phyloP scores from a whole-genome alignment of 2,888 invertebrate genomes.

The Caenorhabditis imperialis region DNA sequence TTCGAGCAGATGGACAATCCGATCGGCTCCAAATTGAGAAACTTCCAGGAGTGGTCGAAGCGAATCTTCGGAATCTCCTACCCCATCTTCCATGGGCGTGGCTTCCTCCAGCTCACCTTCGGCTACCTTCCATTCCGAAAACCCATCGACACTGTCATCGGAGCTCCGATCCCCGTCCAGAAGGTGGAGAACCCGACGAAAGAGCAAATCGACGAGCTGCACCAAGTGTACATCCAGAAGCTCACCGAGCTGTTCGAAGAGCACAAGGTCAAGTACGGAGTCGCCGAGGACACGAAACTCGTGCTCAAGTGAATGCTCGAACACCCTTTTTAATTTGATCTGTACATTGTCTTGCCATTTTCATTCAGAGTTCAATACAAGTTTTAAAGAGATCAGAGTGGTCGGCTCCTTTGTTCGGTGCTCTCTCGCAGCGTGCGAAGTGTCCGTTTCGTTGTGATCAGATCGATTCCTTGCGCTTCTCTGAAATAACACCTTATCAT shows the following conservation, averaged over 20 bases:
- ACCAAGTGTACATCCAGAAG: constrained; percentile 84
- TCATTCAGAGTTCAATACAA: background rate
- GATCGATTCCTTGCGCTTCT: constrained; percentile 55
- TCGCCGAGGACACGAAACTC: constrained; percentile 14
- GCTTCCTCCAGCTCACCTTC: constrained; percentile 89
- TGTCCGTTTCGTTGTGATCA: constrained; percentile 46
- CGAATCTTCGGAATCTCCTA: constrained; percentile 78
- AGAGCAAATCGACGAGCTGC: constrained; percentile 86
- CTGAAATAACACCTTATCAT: constrained; percentile 15
- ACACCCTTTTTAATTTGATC: background rate
- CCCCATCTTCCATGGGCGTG: constrained; percentile 82
- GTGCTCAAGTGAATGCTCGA: constrained; percentile 6
- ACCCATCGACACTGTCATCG: constrained; percentile 90
- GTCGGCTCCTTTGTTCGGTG: constrained; percentile 26
- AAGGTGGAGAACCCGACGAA: constrained; percentile 84
- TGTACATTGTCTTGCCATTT: constrained; percentile 10
- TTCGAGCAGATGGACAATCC: constrained; percentile 66
- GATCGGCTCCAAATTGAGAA: constrained; percentile 58
- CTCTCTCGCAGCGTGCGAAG: constrained; percentile 27
- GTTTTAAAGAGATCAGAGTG: background rate
- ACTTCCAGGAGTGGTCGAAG: constrained; percentile 68
- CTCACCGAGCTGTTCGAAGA: constrained; percentile 86
- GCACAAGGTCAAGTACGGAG: constrained; percentile 86
- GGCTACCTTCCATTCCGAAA: constrained; percentile 88
- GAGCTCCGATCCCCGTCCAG: constrained; percentile 86